These are phyloP conservation scores for Heterotis niloticus DNA, from an alignment of 2,113 vertebrate species.

Conservation along the genomic window DNA sequence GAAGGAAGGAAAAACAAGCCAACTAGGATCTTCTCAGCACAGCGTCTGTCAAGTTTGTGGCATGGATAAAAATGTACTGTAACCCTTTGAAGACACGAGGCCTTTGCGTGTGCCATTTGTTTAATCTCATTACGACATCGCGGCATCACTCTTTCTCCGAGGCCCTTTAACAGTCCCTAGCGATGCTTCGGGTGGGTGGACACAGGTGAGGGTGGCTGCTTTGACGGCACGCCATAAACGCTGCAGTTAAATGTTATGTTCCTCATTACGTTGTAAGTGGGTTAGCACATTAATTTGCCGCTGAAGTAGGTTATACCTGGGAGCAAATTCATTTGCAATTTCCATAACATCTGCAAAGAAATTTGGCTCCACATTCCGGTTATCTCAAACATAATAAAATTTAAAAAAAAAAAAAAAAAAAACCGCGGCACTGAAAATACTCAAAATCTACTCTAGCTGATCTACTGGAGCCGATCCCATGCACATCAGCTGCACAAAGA, in stretches of 20 bases:
- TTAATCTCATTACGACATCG: neutral
- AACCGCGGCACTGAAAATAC: no score
- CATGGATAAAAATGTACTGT: neutral
- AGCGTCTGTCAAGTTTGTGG: neutral
- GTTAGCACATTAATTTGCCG: constrained; percentile 57
- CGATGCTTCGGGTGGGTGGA: constrained; percentile 48
- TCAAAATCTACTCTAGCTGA: no score
- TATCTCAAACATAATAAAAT: neutral
- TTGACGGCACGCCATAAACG: constrained; percentile 56
- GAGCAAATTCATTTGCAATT: constrained; percentile 54
- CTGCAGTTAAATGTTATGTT: constrained; percentile 60
- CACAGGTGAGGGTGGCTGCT: constrained; percentile 50
- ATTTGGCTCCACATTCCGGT: constrained; percentile 43
- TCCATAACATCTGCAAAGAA: constrained; percentile 57
- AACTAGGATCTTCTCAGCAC: neutral
- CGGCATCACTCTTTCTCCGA: constrained; percentile 22
- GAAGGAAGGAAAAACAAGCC: neutral
- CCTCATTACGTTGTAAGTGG: constrained; percentile 48
- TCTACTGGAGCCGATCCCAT: no score
- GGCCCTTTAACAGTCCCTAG: constrained; percentile 41
- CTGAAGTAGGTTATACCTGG: constrained; percentile 64
- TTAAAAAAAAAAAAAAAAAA: no score
- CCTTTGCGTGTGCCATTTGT: neutral
- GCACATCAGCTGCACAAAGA: no score
- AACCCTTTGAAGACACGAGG: neutral